Percentiles rank a stretch among this genome's conserved stretches.
Conservation (phyloP, 2,113 vertebrate genomes). For the Hyla sarda region DNA sequence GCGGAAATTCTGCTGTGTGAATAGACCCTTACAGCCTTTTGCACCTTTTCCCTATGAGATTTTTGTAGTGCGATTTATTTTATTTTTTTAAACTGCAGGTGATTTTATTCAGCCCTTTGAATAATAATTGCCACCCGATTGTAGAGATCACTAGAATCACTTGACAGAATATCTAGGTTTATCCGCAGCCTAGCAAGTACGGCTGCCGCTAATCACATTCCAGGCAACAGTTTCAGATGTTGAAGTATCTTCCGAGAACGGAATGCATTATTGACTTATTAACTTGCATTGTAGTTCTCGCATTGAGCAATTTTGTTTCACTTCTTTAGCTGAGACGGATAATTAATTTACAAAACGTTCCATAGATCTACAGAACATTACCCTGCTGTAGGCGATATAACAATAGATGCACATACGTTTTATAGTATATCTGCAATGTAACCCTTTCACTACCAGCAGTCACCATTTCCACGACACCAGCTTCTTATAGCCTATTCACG, state of each 20-base stretch:
- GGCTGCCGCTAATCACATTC: background rate
- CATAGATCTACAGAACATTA: background rate
- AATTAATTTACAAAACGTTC: constrained; percentile 12
- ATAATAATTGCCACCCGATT: no score
- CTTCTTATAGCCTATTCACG: no score
- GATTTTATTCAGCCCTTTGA: no score
- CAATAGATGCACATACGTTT: background rate
- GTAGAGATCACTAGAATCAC: no score
- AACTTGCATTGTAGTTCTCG: background rate
- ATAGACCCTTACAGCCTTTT: no score
- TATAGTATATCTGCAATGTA: background rate
- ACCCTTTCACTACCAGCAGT: background rate
- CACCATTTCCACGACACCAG: background rate
- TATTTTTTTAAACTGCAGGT: no score
- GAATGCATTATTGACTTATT: constrained; percentile 6
- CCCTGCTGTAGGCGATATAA: background rate
- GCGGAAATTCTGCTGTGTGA: no score
- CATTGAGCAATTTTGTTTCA: background rate
- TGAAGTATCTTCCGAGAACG: background rate
- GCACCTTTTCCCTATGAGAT: no score
- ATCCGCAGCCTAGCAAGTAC: background rate
- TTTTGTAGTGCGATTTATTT: no score
- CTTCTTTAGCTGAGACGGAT: background rate
- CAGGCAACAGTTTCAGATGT: background rate
- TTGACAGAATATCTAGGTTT: no score